Evolutionary conservation across 2,888 invertebrate genomes (phyloP).

Genomic region (Plebejus anna): DNA sequence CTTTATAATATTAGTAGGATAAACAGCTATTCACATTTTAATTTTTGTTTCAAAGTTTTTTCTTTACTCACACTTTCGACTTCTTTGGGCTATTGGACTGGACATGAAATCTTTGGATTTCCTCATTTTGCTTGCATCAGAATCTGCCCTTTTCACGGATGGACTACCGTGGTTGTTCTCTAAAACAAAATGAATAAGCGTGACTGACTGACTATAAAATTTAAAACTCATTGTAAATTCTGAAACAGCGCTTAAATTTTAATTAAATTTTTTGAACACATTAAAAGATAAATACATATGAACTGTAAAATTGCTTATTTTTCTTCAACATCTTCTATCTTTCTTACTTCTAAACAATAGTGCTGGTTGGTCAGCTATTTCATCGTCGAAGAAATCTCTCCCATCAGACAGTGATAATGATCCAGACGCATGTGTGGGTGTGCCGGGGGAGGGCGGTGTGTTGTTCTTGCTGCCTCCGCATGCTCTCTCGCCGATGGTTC

Average conservation of each 20-base stretch:
- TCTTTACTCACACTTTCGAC: constrained; percentile 60
- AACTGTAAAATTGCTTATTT: no score
- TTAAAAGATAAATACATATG: no score
- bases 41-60: no score
- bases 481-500: constrained; percentile 41
- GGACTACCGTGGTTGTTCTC: constrained; percentile 70
- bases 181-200: constrained; percentile 38
- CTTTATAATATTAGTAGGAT: no score
- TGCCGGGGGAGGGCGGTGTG: constrained; percentile 83
- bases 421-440: constrained; percentile 88
- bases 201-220: constrained; percentile 2
- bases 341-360: constrained; percentile 85
- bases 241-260: background rate
- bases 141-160: constrained; percentile 60
- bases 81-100: constrained; percentile 69
- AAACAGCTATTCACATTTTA: no score
- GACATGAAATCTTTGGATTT: constrained; percentile 68
- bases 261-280: background rate
- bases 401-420: constrained; percentile 91
- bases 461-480: constrained; percentile 60
- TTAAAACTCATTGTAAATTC: background rate
- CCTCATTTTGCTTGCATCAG: constrained; percentile 60
- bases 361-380: constrained; percentile 94
- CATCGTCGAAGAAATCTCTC: constrained; percentile 91
- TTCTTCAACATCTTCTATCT: no score